These are phyloP conservation scores for Phthorimaea operculella DNA, from an alignment of 1,140 invertebrate species.

Conservation along the genomic window DNA sequence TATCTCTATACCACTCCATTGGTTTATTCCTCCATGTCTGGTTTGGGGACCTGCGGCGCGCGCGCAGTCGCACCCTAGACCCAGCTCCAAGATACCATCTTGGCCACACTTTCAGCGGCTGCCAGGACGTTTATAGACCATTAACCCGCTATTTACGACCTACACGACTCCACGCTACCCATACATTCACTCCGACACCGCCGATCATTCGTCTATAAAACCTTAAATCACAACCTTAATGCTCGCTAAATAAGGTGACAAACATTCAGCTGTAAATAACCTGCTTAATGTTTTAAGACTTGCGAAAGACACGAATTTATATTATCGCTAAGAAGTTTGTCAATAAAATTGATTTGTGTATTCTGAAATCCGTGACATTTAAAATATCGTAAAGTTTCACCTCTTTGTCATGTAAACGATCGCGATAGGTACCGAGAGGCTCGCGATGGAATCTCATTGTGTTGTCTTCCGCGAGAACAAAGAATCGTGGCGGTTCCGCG, in stretches of 20 bases:
- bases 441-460: conserved; percentile 41
- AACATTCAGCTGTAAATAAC: too few species aligned
- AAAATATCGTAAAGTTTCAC: conserved; percentile 1
- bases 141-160: conserved; percentile 27
- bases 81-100: conserved; percentile 31
- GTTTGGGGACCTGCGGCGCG: background rate
- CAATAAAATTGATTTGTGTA: conserved; percentile 1
- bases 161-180: conserved; percentile 12
- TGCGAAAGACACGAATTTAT: too few species aligned
- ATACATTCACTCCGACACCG: background rate
- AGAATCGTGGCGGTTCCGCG: conserved; percentile 43
- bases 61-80: background rate
- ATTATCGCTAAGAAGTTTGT: too few species aligned
- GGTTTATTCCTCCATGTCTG: too few species aligned
- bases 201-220: background rate
- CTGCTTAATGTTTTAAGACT: too few species aligned
- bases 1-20: too few species aligned
- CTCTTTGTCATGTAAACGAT: conserved; percentile 9
- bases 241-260: background rate
- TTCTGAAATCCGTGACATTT: background rate
- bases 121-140: conserved; percentile 29
- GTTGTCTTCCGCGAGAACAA: conserved; percentile 38
- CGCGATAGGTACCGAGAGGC: conserved; percentile 20
- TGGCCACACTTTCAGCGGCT: conserved; percentile 25
- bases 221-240: background rate